These are phyloP conservation scores for Bolinopsis microptera DNA, from an alignment of 37 sponge, comb jelly and placozoan species.

Conservation along the genomic window DNA sequence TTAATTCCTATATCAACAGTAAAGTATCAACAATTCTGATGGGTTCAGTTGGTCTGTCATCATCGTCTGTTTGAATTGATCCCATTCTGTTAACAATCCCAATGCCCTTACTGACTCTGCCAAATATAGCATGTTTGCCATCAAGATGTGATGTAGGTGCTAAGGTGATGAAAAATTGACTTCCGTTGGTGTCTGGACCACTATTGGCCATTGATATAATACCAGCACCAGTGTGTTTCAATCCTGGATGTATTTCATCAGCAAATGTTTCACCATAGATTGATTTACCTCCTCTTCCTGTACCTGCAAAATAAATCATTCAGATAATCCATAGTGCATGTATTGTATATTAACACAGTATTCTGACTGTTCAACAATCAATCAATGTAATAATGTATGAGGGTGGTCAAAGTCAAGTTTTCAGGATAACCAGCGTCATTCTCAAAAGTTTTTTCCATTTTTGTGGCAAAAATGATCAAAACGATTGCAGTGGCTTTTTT, in stretches of 20 bases:
- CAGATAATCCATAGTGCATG: no score
- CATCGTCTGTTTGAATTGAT: slow-evolving; percentile 78
- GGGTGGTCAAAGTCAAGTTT: no score
- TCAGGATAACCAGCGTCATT: no score
- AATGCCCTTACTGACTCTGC: slow-evolving; percentile 90
- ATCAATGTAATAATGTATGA: no score
- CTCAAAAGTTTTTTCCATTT: no score
- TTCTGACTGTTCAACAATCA: no score
- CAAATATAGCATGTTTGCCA: slow-evolving; percentile 98
- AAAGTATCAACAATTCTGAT: slow-evolving; percentile 44
- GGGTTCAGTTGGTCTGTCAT: slow-evolving; percentile 73
- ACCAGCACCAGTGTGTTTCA: slow-evolving; percentile 98
- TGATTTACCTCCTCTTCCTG: slow-evolving; percentile 96
- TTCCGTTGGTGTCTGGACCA: slow-evolving; percentile 99
- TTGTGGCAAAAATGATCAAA: no score
- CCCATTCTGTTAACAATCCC: slow-evolving; percentile 87
- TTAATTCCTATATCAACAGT: no score
- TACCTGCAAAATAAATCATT: slow-evolving; percentile 67
- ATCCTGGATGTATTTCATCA: slow-evolving; percentile 88
- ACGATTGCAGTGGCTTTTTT: no score
- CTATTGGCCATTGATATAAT: slow-evolving; percentile 99
- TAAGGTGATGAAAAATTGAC: slow-evolving; percentile 96
- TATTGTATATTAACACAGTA: no score
- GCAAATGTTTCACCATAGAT: slow-evolving; percentile 92
- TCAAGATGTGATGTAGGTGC: slow-evolving; percentile 96